These are phyloP conservation scores for Sycobia sp. DNA, from an alignment of 1,140 invertebrate species.

Conservation along the genomic window DNA sequence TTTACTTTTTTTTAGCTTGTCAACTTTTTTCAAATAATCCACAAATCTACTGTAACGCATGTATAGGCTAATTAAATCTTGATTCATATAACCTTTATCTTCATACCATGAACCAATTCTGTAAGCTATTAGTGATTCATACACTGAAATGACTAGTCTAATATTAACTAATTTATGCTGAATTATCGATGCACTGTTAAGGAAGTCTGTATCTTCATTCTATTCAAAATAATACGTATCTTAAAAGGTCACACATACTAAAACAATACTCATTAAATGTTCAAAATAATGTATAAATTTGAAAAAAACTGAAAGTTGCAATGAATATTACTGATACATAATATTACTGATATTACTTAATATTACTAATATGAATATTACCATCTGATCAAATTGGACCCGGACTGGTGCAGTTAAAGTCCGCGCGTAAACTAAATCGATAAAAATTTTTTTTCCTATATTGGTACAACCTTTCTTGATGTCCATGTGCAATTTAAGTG, in stretches of 20 bases:
- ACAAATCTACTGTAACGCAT: constrained; percentile 56
- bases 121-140: constrained; percentile 62
- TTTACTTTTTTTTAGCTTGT: constrained; percentile 56
- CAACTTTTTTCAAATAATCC: constrained; percentile 51
- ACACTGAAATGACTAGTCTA: constrained; percentile 57
- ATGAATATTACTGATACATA: too few species aligned
- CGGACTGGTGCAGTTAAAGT: too few species aligned
- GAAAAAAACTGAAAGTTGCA: too few species aligned
- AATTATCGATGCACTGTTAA: constrained; percentile 59
- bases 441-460: too few species aligned
- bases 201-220: constrained; percentile 57
- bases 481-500: too few species aligned
- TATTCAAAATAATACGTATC: constrained; percentile 33
- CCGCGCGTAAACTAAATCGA: too few species aligned
- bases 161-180: constrained; percentile 59
- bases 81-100: constrained; percentile 44
- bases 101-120: constrained; percentile 59
- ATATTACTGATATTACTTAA: too few species aligned
- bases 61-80: constrained; percentile 55
- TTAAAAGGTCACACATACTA: background rate
- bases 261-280: background rate
- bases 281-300: too few species aligned
- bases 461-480: too few species aligned
- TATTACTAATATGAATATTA: too few species aligned
- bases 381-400: too few species aligned